Conservation (phyloP, 2,797 vertebrate genomes). For the Cyprinella venusta region DNA sequence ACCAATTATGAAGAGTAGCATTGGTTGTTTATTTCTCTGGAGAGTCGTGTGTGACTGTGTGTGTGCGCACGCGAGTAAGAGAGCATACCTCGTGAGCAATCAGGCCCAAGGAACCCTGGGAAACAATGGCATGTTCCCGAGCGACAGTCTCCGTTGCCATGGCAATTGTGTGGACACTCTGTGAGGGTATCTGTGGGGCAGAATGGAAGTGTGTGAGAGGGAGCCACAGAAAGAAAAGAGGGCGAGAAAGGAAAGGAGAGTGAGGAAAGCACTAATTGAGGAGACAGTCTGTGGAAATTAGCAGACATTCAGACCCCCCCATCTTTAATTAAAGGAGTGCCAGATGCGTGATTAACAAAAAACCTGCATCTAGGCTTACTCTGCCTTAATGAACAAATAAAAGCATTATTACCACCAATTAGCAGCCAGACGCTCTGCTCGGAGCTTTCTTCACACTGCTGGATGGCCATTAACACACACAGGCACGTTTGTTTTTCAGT, state of each 20-base stretch:
- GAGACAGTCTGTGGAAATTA: constrained; percentile 62
- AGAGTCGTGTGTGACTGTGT: constrained; percentile 46
- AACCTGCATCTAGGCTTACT: constrained; percentile 54
- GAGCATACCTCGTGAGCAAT: constrained; percentile 93
- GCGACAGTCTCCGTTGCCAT: constrained; percentile 98
- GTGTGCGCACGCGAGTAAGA: constrained; percentile 33
- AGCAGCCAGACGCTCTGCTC: constrained; percentile 54
- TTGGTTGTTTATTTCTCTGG: constrained; percentile 44
- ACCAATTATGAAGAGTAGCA: constrained; percentile 55
- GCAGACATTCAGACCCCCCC: constrained; percentile 49
- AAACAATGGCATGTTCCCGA: constrained; percentile 99
- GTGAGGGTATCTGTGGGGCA: constrained; percentile 88
- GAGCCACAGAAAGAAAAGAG: constrained; percentile 10
- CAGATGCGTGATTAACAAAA: constrained; percentile 64
- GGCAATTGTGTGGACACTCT: constrained; percentile 98
- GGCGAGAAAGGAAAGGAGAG: constrained; percentile 3
- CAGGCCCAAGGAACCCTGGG: constrained; percentile 94
- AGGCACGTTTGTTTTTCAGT: constrained; percentile 30
- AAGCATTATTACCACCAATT: constrained; percentile 72
- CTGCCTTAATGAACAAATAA: constrained; percentile 71
- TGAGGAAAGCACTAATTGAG: constrained; percentile 63
- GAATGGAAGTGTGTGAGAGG: constrained; percentile 17
- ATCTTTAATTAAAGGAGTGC: constrained; percentile 64
- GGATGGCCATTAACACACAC: constrained; percentile 47
- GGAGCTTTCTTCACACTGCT: constrained; percentile 46